Conservation (phyloP, 2,888 invertebrate species). For the Zeuzera pyrina region DNA sequence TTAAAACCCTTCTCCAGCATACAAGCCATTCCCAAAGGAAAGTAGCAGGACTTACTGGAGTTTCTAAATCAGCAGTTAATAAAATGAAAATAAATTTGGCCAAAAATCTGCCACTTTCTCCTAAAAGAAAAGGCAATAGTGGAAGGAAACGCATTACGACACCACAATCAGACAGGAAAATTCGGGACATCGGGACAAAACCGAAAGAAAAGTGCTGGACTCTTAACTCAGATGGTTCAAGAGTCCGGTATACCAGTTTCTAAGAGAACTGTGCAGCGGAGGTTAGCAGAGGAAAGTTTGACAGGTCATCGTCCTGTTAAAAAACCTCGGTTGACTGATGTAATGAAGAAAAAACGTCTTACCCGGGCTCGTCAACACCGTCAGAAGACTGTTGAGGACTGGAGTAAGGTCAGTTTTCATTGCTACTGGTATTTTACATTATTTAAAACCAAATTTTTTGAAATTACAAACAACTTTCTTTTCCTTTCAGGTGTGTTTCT, state of each 20-base stretch:
- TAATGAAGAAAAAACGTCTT: constrained; percentile 1
- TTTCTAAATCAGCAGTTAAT: too few relatives aligned
- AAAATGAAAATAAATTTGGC: too few relatives aligned
- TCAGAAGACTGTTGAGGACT: not conserved
- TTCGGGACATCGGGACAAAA: too few relatives aligned
- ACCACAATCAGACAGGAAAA: too few relatives aligned
- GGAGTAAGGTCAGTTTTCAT: not conserved
- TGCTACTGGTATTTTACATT: not conserved
- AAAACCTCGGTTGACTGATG: constrained; percentile 3
- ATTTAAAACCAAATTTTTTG: not conserved
- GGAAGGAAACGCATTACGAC: too few relatives aligned
- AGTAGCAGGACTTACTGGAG: too few relatives aligned
- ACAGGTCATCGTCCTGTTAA: constrained; percentile 2
- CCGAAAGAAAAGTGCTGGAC: constrained; percentile 2
- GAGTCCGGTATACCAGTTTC: constrained; percentile 1
- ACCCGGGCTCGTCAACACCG: not conserved
- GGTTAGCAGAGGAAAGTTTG: constrained; percentile 2
- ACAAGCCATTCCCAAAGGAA: too few relatives aligned
- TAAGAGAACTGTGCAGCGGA: constrained; percentile 1
- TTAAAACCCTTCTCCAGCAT: too few relatives aligned
- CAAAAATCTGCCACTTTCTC: too few relatives aligned
- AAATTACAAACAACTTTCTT: not conserved
- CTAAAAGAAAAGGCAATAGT: too few relatives aligned
- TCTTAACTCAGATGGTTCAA: constrained; percentile 1
- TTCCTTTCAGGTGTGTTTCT: constrained; percentile 5